Percentiles rank a stretch among this genome's conserved stretches.
Evolutionary conservation across 2,888 invertebrate genomes (phyloP).

Genomic region (Reticulitermes lucifugus): DNA sequence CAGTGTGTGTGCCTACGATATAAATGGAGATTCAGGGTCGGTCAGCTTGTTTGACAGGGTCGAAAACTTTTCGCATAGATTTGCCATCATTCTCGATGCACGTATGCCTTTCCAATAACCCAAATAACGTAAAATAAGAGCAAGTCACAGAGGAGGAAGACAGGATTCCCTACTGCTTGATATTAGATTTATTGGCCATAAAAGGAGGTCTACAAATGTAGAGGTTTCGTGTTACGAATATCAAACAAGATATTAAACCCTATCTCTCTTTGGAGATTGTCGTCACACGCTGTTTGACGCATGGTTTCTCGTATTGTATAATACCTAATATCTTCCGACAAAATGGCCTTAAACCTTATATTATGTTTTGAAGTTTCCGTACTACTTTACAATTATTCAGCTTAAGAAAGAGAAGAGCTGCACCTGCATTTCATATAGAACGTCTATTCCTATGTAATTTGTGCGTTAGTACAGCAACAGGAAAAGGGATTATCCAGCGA

Average conservation of each 20-base stretch:
- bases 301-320: no score
- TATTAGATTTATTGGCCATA: conserved; percentile 4
- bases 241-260: neutral
- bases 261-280: no score
- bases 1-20: neutral
- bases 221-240: neutral
- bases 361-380: no score
- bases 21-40: neutral
- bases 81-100: neutral
- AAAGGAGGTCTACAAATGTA: neutral
- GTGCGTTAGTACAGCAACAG: no score
- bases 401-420: no score
- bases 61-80: neutral
- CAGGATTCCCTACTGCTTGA: neutral
- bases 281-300: no score
- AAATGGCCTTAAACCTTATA: no score
- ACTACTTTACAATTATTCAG: no score
- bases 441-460: no score
- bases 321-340: no score
- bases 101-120: neutral
- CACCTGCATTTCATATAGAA: no score
- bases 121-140: neutral
- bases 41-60: neutral
- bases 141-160: neutral
- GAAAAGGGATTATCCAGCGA: no score